Evolutionary conservation across 2,888 invertebrate genomes (phyloP).

Genomic region (Panopea generosa): DNA sequence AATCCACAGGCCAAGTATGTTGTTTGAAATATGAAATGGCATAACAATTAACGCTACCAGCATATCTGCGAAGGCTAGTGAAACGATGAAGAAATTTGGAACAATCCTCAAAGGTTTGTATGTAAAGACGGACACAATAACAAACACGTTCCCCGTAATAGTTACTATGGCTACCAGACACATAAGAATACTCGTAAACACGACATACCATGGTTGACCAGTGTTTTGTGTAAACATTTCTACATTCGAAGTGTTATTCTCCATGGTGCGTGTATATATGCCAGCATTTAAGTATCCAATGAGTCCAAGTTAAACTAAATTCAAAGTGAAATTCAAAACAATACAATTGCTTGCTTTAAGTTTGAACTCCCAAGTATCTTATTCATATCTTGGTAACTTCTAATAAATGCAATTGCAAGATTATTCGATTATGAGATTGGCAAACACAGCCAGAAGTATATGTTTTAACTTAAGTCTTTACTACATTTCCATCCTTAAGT

Average conservation of each 20-base stretch:
- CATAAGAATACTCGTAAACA: constrained; percentile 53
- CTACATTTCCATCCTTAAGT: no score
- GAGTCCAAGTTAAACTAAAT: no score
- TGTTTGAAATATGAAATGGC: constrained; percentile 97
- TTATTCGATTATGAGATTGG: no score
- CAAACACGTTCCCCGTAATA: constrained; percentile 95
- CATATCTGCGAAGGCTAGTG: constrained; percentile 97
- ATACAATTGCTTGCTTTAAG: no score
- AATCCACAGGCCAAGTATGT: constrained; percentile 92
- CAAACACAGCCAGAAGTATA: no score
- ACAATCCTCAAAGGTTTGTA: constrained; percentile 95
- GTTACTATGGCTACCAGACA: constrained; percentile 93
- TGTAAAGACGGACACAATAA: constrained; percentile 96
- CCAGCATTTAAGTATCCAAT: no score
- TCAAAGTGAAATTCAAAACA: no score
- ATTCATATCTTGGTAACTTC: no score
- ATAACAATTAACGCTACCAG: constrained; percentile 97
- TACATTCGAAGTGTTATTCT: constrained; percentile 23
- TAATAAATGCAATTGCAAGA: no score
- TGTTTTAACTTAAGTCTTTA: no score
- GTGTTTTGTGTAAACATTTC: neutral
- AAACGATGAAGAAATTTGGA: constrained; percentile 98
- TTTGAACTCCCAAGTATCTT: no score
- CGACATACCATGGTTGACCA: constrained; percentile 39
- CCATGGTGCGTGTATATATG: no score